Evolutionary conservation across 2,888 invertebrate genomes (phyloP), one percentile per base, ranked within the genome.

Genomic region (Ctenicera cuprea): DNA sequence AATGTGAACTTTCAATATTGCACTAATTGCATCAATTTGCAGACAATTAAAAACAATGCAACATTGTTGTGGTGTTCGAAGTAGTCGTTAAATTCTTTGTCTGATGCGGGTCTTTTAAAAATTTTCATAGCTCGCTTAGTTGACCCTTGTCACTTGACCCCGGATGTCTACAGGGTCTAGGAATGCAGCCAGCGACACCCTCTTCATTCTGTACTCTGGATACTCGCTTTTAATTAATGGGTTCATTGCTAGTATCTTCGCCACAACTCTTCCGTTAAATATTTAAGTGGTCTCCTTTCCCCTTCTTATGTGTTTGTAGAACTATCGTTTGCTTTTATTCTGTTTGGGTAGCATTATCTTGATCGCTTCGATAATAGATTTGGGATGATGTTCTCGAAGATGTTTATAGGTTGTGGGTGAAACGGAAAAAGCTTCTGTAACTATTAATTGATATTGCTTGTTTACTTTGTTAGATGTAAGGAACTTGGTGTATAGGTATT

Each of bases 81-180:
- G n/a, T n/a, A n/a, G n/a, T n/a, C 30, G 26, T 33, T 12, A 7
- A 30, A 54, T 59, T 59, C 59, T 38, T 38, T 12, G 18, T 38
- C 20, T 30, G n/a, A 38, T 57, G 59, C 37, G 59, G 59, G 59
- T 20, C 59, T 59, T 57, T 59, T 37, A 59, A 59, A 59, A 16
- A 38, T 8, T 48, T 48, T 48, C 4, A 16, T 11, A 16, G 16
- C 48, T 14, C n/a, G 14, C n/a, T 48, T 18, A 38, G 26, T 33
- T 73, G 73, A 67, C 73, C 68, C 68, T 61, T 48, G 63, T 57
- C 61, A 57, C 54, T 54, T 73, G 73, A 73, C 73, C 72, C 73
- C 73, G 68, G 73, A 73, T 68, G 66, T 63, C 65, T 43, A 26
- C 38, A 33, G 65, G 65, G 59, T 59, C 48, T 50, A 45, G 71